Base-by-base conservation (phyloP, 2,888 invertebrate genomes). In the Tubulanus polymorphus region DNA sequence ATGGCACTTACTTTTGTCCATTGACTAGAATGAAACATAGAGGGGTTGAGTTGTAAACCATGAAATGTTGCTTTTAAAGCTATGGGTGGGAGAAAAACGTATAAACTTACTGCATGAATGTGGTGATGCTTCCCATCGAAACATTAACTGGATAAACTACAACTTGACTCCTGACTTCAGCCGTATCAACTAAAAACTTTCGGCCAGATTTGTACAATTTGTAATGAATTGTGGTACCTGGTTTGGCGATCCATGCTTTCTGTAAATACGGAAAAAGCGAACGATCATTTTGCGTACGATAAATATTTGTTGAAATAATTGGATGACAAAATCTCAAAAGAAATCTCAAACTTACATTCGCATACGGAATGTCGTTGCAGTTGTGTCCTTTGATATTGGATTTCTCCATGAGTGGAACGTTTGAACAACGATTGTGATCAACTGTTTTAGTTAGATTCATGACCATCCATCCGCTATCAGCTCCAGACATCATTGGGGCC, bases 341-440 rank as follows among this genome's bases (percentile, higher is more conserved):
- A 32, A 32, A n/a, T n/a, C n/a, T 32, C n/a, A 32, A 10, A 12
- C 10, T 27, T 54, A 63, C 63, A 53, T 35, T 53, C 3, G 56
- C 56, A 12, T 45, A 47, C n/a, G 35, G 47, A 49, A 61, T 63
- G 27, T 57, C 50, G n/a, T 55, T 54, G 49, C 63, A 63, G 15
- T 28, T 48, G n/a, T 32, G 29, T 10, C 48, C 51, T 27, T 63
- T 61, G 54, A 65, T 62, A 48, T 68, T 66, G 52, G 66, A 62
- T 28, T 61, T 57, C 20, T 49, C 56, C 29, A 63, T 57, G 27
- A 59, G 54, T 1, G 71, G 69, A 32, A 59, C 62, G 3, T 67
- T 57, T n/a, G 64, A 49, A 62, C 75, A 75, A 28, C 66, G 73
- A 57, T 79, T 72, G 68, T 78, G 79, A 74, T 81, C 76, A 63